Evolutionary conservation across 2,888 invertebrate genomes (phyloP).

Genomic region (Trachelus iudaicus): DNA sequence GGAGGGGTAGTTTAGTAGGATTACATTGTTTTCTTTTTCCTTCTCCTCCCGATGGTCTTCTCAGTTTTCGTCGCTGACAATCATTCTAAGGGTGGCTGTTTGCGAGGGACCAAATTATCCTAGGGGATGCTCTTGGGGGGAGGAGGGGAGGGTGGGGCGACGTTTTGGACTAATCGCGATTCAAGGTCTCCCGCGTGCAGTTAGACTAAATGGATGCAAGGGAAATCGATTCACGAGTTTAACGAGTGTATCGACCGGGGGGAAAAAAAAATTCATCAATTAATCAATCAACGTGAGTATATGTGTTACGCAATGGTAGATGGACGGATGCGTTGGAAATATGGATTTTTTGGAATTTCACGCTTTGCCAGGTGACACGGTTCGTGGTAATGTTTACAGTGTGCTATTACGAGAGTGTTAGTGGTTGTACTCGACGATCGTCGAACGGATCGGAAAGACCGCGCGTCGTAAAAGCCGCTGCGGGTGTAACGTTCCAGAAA

Average conservation of each 20-base stretch:
- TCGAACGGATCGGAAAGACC: not conserved
- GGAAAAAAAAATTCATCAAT: not conserved
- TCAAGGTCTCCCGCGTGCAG: conserved; percentile 46
- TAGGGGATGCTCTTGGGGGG: conserved; percentile 9
- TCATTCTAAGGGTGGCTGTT: not conserved
- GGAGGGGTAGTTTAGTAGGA: conserved; percentile 26
- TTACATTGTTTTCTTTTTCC: conserved; percentile 28
- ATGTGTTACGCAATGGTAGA: not conserved
- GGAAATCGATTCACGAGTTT: not conserved
- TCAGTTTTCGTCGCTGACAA: not conserved
- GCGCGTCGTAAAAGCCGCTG: conserved; percentile 27
- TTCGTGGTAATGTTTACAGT: not conserved
- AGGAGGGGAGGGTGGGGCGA: conserved; percentile 9
- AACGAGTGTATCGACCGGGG: not conserved
- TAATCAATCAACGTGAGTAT: not conserved
- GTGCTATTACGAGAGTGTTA: not conserved
- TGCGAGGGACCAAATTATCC: not conserved
- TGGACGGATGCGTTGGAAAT: not conserved
- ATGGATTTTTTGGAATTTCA: not conserved
- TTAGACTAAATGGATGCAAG: conserved; percentile 49
- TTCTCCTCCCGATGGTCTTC: not conserved
- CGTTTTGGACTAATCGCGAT: conserved; percentile 30
- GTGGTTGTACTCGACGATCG: not conserved
- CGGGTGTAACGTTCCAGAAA: conserved; percentile 60
- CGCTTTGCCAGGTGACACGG: not conserved